Conservation (phyloP, 2,888 invertebrate species). For the Lobophora halterata region DNA sequence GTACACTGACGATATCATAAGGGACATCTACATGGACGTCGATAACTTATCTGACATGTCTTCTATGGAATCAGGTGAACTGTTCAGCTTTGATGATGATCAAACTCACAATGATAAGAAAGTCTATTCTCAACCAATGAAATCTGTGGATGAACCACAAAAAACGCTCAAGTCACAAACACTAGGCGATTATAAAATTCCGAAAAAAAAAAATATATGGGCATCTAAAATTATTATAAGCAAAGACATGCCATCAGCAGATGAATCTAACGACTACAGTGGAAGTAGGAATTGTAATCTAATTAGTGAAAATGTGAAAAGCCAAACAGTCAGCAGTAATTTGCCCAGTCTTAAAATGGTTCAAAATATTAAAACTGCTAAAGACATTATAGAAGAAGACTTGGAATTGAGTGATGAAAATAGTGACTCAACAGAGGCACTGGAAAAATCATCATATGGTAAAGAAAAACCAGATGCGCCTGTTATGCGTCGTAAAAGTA, state of each 20-base stretch:
- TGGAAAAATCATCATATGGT: neutral
- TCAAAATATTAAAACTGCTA: constrained; percentile 23
- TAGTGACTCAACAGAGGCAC: constrained; percentile 42
- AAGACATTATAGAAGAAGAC: constrained; percentile 57
- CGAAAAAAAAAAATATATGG: constrained; percentile 32
- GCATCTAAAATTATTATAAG: constrained; percentile 10
- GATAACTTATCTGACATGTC: constrained; percentile 41
- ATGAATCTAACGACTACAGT: constrained; percentile 7
- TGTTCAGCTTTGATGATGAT: constrained; percentile 26
- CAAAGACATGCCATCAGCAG: constrained; percentile 8
- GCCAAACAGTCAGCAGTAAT: too few species aligned
- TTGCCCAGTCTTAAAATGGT: constrained; percentile 1
- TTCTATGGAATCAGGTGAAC: constrained; percentile 50
- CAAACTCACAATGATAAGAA: too few species aligned
- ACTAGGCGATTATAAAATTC: constrained; percentile 35
- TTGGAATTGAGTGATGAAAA: constrained; percentile 68
- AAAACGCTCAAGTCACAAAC: constrained; percentile 12
- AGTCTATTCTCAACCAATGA: neutral
- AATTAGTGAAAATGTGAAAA: too few species aligned
- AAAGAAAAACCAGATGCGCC: neutral
- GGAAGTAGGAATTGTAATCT: too few species aligned
- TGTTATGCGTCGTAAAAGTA: too few species aligned
- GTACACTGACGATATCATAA: constrained; percentile 26
- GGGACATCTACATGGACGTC: constrained; percentile 45
- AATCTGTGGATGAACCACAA: constrained; percentile 13